These are phyloP conservation scores for Pygmarrhopalites habei DNA, from an alignment of 1,140 invertebrate genomes.

Conservation along the genomic window DNA sequence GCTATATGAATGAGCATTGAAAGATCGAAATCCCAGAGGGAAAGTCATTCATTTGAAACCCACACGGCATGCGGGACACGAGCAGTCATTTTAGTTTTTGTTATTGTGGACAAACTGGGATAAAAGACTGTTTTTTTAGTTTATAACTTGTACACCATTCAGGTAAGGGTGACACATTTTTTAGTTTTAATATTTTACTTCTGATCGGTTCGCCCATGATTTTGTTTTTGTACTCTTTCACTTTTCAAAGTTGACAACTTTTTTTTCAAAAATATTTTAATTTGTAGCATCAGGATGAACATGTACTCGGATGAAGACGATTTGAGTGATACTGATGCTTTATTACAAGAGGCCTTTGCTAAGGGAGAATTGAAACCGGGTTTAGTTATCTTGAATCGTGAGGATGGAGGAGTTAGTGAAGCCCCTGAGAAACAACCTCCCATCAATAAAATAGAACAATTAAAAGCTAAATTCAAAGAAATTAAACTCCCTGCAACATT, in stretches of 20 bases:
- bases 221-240: neutral
- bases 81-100: no score
- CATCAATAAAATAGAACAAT: slow-evolving; percentile 43
- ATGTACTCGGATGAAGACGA: no score
- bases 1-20: no score
- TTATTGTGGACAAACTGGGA: no score
- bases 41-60: no score
- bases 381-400: slow-evolving; percentile 56
- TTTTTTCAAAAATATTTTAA: neutral
- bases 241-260: neutral
- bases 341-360: slow-evolving; percentile 78
- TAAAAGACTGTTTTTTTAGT: no score
- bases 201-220: no score
- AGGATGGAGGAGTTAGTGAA: slow-evolving; percentile 49
- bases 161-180: no score
- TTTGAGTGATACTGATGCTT: slow-evolving; percentile 24
- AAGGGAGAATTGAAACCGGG: slow-evolving; percentile 73
- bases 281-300: neutral
- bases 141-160: no score
- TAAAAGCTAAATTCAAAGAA: slow-evolving; percentile 64
- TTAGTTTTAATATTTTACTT: no score
- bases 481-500: slow-evolving; percentile 56
- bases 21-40: no score
- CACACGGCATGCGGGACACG: no score
- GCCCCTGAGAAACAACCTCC: slow-evolving; percentile 30